phyloP scores from a whole-genome alignment of 2,888 invertebrate genomes.

The Lasiommata megera region DNA sequence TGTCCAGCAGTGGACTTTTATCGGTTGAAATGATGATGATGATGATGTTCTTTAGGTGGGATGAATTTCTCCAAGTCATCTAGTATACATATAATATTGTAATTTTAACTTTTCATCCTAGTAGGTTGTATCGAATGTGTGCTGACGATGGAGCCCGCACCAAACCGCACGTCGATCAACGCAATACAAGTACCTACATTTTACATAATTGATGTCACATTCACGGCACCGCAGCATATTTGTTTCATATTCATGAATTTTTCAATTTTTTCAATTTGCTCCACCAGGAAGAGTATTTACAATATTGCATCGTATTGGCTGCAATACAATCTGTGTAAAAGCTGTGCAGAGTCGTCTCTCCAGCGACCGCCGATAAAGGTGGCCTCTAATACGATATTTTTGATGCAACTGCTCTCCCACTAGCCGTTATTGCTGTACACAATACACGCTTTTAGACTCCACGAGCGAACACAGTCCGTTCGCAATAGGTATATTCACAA shows the following conservation, averaged over 20 bases:
- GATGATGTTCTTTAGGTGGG: no score
- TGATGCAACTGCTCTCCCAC: slow-evolving; percentile 51
- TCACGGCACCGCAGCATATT: slow-evolving; percentile 63
- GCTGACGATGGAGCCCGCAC: slow-evolving; percentile 38
- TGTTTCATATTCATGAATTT: slow-evolving; percentile 79
- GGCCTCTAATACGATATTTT: slow-evolving; percentile 61
- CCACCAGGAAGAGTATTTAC: slow-evolving; percentile 69
- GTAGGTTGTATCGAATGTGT: no score
- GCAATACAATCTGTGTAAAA: slow-evolving; percentile 72
- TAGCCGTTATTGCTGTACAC: slow-evolving; percentile 42
- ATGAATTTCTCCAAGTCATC: no score
- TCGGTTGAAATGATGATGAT: no score
- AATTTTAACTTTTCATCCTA: no score
- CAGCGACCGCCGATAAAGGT: slow-evolving; percentile 53
- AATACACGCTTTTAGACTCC: slow-evolving; percentile 35
- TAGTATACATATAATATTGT: no score
- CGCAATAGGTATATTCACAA: slow-evolving; percentile 3
- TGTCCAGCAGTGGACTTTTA: no score
- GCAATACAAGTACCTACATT: slow-evolving; percentile 29
- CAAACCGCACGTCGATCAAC: no score
- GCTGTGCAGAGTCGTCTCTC: slow-evolving; percentile 49
- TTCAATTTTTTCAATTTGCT: slow-evolving; percentile 75
- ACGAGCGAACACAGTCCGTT: slow-evolving; percentile 20
- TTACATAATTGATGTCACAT: slow-evolving; percentile 79
- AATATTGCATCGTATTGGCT: slow-evolving; percentile 63